Evolutionary conservation across 2,888 invertebrate species (phyloP).

Genomic region (Heterodera filipjevi): DNA sequence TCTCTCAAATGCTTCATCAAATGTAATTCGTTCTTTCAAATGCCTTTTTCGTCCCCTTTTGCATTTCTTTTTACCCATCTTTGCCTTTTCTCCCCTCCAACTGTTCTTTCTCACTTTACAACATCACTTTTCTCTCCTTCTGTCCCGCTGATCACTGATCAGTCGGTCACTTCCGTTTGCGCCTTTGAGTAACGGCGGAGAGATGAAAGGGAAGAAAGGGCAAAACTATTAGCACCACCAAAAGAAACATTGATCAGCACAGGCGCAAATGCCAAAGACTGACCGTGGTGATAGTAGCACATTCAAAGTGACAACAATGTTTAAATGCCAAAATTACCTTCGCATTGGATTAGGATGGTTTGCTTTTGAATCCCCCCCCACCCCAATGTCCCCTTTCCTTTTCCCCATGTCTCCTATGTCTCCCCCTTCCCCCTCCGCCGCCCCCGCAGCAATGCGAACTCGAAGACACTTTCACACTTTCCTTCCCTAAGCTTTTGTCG

Average conservation of each 20-base stretch:
- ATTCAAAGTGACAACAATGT: too few species aligned
- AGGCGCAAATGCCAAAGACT: too few species aligned
- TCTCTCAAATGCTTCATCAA: too few species aligned
- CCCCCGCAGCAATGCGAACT: conserved; percentile 1
- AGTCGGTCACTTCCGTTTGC: neutral
- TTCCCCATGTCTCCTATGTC: too few species aligned
- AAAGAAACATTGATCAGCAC: too few species aligned
- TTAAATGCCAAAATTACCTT: neutral
- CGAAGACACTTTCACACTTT: conserved; percentile 11
- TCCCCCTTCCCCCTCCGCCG: neutral
- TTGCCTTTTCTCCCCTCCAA: neutral
- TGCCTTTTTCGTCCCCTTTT: too few species aligned
- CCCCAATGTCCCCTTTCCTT: too few species aligned
- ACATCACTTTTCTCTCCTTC: neutral
- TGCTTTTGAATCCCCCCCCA: neutral
- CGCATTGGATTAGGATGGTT: neutral
- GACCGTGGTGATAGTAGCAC: too few species aligned
- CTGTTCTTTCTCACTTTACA: neutral
- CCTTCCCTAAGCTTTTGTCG: neutral
- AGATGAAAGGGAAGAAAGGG: neutral
- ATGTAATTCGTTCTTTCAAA: too few species aligned
- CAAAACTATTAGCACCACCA: too few species aligned
- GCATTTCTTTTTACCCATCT: neutral
- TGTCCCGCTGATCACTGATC: neutral
- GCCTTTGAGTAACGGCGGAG: neutral